Base-by-base conservation (phyloP, 2,113 vertebrate species). In the Cyprinodon tularosa region DNA sequence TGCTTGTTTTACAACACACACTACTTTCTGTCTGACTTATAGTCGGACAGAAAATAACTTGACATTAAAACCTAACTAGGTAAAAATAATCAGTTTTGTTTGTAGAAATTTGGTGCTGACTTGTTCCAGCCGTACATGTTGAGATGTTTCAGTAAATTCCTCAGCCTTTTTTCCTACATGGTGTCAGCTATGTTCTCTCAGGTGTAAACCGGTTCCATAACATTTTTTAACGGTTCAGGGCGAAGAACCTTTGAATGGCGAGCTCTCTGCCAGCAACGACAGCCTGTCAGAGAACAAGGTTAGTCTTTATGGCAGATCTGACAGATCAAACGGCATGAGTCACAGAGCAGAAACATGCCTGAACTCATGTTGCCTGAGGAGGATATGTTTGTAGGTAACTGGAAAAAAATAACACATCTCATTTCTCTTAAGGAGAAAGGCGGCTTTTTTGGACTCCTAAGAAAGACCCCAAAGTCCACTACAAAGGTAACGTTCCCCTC, bases 241-340 rank as follows among this genome's bases (percentile, higher is more conserved):
- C 0, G 29, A 68, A 15, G 76, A 66, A 42, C 3, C 42, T 15
- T n/a, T 83, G 9, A 71, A 67, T 2, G 4, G 71, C 0, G 71
- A 88, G 3, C 61, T 78, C 3, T 85, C 82, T 11, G 68, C 42
- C 71, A 88, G 84, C 84, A 38, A 14, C 0, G 84, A 78, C 78
- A 81, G 63, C 44, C 82, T 85, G 67, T 60, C 42, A 1, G 87
- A 86, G 53, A 85, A 78, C 60, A 88, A 91, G 88, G 90, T 89
- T 61, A 78, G 84, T 47, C 45, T 6, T 47, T 47, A 62, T 59
- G 12, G 20, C 7, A 3, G 39, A 73, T 2, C 15, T 5, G 14
- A 14, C 70, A 15, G 44, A 20, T 10, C 53, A 77, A 47, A 60
- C 42, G 1, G 3, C 45, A 70, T 60, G 66, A 78, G 22, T 80